These are phyloP conservation scores for Epistrophe eligans DNA, from an alignment of 2,888 invertebrate species.

Conservation along the genomic window DNA sequence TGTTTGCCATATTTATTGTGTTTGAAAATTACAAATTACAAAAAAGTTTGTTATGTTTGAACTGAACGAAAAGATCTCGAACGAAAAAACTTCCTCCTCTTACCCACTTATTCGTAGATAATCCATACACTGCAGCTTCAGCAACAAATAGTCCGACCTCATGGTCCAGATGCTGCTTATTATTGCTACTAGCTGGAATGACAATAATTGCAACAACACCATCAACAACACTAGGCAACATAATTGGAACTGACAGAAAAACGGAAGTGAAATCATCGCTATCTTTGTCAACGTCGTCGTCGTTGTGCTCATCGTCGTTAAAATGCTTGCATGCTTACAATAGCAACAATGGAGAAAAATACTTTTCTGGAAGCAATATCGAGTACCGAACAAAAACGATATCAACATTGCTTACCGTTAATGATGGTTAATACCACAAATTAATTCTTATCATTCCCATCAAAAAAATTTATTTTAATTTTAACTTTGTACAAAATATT, in stretches of 20 bases:
- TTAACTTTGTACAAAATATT: slow-evolving; percentile 67
- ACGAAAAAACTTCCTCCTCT: slow-evolving; percentile 69
- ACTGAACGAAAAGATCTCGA: slow-evolving; percentile 63
- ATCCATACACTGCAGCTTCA: slow-evolving; percentile 79
- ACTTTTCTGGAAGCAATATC: slow-evolving; percentile 25
- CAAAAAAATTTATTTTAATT: slow-evolving; percentile 76
- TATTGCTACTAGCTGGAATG: slow-evolving; percentile 59
- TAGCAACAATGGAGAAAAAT: background rate
- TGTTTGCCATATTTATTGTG: slow-evolving; percentile 51
- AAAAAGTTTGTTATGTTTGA: slow-evolving; percentile 60
- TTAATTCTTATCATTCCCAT: slow-evolving; percentile 69
- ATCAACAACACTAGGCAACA: slow-evolving; percentile 47
- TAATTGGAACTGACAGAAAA: slow-evolving; percentile 18
- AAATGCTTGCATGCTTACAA: background rate
- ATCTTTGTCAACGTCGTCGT: background rate
- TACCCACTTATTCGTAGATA: slow-evolving; percentile 78
- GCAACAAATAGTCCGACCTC: slow-evolving; percentile 59
- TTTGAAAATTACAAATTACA: slow-evolving; percentile 32
- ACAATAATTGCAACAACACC: slow-evolving; percentile 56
- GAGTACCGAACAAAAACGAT: slow-evolving; percentile 62
- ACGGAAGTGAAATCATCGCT: background rate
- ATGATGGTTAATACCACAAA: slow-evolving; percentile 53
- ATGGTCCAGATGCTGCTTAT: slow-evolving; percentile 62
- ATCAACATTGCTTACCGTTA: slow-evolving; percentile 47
- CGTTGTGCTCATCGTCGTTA: background rate